phyloP scores from a whole-genome alignment of 2,888 invertebrate genomes.

The Latrodectus elegans region DNA sequence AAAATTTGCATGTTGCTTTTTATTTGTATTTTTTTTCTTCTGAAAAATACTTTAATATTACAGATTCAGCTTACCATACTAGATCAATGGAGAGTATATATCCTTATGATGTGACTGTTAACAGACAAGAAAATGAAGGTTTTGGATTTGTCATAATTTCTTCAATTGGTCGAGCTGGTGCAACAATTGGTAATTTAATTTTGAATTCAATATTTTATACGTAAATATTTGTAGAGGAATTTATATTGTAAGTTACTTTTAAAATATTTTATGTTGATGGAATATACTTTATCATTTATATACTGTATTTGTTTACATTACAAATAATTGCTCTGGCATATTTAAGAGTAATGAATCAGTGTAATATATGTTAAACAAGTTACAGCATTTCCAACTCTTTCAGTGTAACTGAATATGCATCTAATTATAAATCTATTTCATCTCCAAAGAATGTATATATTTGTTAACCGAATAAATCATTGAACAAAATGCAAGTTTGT shows the following conservation, averaged over 20 bases:
- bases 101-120: slow-evolving; percentile 94
- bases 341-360: no score
- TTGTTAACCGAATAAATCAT: no score
- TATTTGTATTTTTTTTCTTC: no score
- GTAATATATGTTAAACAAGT: no score
- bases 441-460: no score
- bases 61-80: slow-evolving; percentile 55
- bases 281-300: neutral
- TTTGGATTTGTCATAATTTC: slow-evolving; percentile 99
- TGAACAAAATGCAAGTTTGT: no score
- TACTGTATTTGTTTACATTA: neutral
- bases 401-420: no score
- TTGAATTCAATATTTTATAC: no score
- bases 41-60: neutral
- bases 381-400: no score
- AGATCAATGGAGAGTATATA: slow-evolving; percentile 72
- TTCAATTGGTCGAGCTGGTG: slow-evolving; percentile 81
- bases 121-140: slow-evolving; percentile 93
- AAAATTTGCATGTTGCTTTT: no score
- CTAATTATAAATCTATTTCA: no score
- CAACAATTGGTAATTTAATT: slow-evolving; percentile 73
- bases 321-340: no score
- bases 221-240: neutral
- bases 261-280: neutral
- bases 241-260: neutral